Evolutionary conservation across 1,140 invertebrate species (phyloP), one percentile per base, ranked within the genome.

Genomic region (Drosophila malerkotliana): DNA sequence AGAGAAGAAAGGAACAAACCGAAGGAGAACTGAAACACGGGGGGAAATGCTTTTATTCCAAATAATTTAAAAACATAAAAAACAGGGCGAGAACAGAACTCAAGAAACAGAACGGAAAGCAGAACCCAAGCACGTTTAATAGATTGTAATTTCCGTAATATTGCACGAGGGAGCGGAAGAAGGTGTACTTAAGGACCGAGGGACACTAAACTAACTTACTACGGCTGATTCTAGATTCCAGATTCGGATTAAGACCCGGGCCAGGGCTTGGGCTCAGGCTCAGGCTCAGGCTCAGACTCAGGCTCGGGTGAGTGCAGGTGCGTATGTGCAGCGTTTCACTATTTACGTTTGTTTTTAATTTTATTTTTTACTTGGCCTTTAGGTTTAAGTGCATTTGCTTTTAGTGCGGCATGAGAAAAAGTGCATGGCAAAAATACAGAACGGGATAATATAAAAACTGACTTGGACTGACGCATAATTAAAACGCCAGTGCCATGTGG

Each of bases 401-500:
- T 87, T 61, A 85, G 83, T 85, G 82, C 82, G 61, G 44, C 54
- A 2, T 24, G 34, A 69, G 18, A 47, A 47, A 47, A 39, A 68
- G 64, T 72, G 51, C 53, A 76, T 45, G 69, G 48, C 59, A 28
- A 45, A 62, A 61, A 32, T 32, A 21, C 8, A 32, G 34, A 44
- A 51, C n/a, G 18, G 21, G 21, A 71, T 62, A 60, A 45, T 47
- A 76, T 61, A 60, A 57, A 79, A 62, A 48, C n/a, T 59, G 69
- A 60, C 81, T 64, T 63, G 74, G 84, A 87, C 77, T 81, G 78
- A 77, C 68, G 82, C 82, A 85, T 85, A 85, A 85, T 85, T 87
- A 85, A 85, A 85, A 85, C 73, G 82, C 85, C 82, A 85, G 82
- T 67, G 82, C 78, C 81, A 85, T 85, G 74, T 82, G 81, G 60